These are phyloP conservation scores for Calephelis perditalis DNA, from an alignment of 2,888 invertebrate genomes.

Conservation along the genomic window DNA sequence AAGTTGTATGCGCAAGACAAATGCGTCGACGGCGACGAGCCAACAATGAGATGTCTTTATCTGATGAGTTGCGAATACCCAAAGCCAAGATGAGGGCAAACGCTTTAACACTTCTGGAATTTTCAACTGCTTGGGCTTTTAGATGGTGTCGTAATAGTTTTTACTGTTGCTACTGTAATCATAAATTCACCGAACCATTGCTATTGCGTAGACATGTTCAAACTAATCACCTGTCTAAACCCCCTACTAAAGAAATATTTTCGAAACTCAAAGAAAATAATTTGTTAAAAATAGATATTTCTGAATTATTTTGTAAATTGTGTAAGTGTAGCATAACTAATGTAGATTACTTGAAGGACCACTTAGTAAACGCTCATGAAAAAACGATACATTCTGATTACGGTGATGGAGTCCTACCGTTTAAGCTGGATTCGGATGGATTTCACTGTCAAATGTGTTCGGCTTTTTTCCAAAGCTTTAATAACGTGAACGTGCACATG, in stretches of 20 bases:
- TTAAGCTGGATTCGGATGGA: conserved; percentile 48
- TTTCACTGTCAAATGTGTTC: conserved; percentile 59
- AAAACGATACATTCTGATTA: conserved; percentile 44
- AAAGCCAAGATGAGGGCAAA: conserved; percentile 70
- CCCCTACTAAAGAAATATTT: conserved; percentile 53
- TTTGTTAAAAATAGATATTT: conserved; percentile 65
- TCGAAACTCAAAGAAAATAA: conserved; percentile 64
- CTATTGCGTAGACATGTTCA: conserved; percentile 49
- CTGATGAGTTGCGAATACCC: conserved; percentile 58
- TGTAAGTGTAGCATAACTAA: conserved; percentile 43
- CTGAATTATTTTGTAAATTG: conserved; percentile 50
- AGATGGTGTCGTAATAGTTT: conserved; percentile 63
- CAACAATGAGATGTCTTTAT: conserved; percentile 63
- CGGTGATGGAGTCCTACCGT: conserved; percentile 64
- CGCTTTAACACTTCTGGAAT: conserved; percentile 56
- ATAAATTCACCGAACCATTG: conserved; percentile 50
- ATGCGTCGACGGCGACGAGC: conserved; percentile 64
- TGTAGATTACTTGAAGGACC: conserved; percentile 52
- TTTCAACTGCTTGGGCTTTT: conserved; percentile 67
- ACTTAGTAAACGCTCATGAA: conserved; percentile 44
- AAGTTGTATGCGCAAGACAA: conserved; percentile 61
- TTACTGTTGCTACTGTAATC: conserved; percentile 63
- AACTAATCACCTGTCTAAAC: conserved; percentile 42
- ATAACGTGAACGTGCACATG: conserved; percentile 64
- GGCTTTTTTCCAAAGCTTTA: conserved; percentile 43